A percentile compares a stretch with the other conserved stretches of the same genome.
Conservation (phyloP, 2,888 invertebrate genomes). For the Pterostichus niger region DNA sequence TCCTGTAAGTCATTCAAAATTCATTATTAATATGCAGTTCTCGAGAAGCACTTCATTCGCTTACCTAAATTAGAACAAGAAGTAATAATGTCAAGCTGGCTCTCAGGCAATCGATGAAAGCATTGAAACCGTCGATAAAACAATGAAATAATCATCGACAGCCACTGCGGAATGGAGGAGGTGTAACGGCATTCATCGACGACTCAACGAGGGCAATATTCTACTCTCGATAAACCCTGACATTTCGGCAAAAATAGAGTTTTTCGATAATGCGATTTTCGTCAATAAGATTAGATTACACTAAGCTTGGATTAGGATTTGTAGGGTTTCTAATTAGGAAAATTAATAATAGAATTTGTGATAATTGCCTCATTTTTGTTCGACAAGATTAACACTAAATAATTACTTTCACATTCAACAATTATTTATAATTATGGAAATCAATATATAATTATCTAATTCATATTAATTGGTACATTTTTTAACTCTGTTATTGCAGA, state of each 20-base stretch:
- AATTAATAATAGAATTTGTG: neutral
- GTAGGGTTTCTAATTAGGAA: neutral
- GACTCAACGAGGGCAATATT: constrained; percentile 12
- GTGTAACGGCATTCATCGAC: neutral
- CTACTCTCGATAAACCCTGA: neutral
- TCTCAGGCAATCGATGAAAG: neutral
- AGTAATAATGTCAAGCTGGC: constrained; percentile 4
- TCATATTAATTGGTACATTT: no score
- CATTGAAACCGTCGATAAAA: neutral
- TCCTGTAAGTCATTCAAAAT: neutral
- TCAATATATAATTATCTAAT: no score
- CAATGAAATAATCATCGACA: constrained; percentile 26
- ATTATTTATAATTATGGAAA: no score
- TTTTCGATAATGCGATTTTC: constrained; percentile 35
- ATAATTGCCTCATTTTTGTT: no score
- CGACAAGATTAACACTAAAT: no score
- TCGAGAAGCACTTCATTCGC: neutral
- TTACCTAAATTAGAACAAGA: constrained; percentile 19
- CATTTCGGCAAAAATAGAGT: constrained; percentile 10
- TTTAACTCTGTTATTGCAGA: no score
- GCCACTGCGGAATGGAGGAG: neutral
- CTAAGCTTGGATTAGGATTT: constrained; percentile 5
- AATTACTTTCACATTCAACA: no score
- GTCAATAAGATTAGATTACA: constrained; percentile 29
- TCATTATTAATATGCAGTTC: constrained; percentile 33